These are phyloP conservation scores for Cyphomyrmex costatus DNA, from an alignment of 1,140 invertebrate species.

Conservation along the genomic window DNA sequence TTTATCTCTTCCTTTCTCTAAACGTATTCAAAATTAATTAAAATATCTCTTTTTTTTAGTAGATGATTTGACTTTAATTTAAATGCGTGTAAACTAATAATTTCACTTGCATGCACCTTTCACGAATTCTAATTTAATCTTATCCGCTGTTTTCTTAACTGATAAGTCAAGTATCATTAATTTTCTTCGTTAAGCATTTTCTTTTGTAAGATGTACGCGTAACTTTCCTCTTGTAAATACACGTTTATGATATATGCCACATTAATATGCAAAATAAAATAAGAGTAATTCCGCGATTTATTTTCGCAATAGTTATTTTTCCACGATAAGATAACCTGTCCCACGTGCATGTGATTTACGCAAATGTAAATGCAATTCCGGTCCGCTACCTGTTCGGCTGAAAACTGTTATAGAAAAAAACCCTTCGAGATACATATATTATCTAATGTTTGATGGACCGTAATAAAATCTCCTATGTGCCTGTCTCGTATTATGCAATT, in stretches of 20 bases:
- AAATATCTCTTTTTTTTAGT: too few relatives aligned
- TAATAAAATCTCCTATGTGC: conserved; percentile 20
- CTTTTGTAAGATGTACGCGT: not conserved
- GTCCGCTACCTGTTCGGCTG: not conserved
- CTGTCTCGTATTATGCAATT: conserved; percentile 39
- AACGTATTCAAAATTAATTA: too few relatives aligned
- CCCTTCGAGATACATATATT: not conserved
- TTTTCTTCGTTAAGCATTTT: not conserved
- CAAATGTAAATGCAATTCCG: conserved; percentile 20
- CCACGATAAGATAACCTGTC: not conserved
- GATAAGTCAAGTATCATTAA: not conserved
- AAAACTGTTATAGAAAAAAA: not conserved
- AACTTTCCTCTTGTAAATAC: not conserved
- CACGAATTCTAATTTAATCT: not conserved
- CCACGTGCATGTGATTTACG: not conserved
- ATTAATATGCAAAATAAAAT: not conserved
- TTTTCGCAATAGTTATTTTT: not conserved
- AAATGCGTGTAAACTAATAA: not conserved
- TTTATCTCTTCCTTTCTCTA: too few relatives aligned
- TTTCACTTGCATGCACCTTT: not conserved
- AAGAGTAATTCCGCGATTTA: not conserved
- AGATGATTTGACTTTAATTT: not conserved
- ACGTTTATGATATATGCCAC: not conserved
- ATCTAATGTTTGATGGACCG: conserved; percentile 34
- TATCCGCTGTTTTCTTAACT: not conserved